Conservation (phyloP, 2,888 invertebrate genomes). For the Clistopyga incitator region DNA sequence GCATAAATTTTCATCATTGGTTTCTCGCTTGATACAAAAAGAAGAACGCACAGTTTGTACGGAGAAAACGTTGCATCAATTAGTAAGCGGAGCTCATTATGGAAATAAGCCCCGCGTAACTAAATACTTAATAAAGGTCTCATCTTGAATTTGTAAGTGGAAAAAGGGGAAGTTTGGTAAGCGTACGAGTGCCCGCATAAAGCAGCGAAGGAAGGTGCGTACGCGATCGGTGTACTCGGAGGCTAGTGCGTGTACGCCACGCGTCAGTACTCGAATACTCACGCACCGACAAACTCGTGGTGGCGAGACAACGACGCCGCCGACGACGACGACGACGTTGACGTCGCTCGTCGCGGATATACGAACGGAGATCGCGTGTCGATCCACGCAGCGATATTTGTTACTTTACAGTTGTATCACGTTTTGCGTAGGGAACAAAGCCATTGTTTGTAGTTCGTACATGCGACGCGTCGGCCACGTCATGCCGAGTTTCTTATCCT, state of each 20-base stretch:
- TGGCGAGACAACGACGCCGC: constrained; percentile 44
- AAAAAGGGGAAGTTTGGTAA: constrained; percentile 50
- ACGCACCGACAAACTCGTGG: constrained; percentile 59
- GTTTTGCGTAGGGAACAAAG: constrained; percentile 81
- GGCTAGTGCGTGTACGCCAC: constrained; percentile 62
- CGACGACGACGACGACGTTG: constrained; percentile 45
- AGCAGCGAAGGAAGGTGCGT: constrained; percentile 25
- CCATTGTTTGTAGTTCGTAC: constrained; percentile 81
- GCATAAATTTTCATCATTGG: not conserved
- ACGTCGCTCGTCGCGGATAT: constrained; percentile 51
- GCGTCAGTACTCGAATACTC: constrained; percentile 64
- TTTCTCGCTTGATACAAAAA: constrained; percentile 1
- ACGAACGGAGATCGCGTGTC: constrained; percentile 81
- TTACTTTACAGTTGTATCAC: constrained; percentile 82
- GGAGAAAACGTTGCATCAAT: constrained; percentile 72
- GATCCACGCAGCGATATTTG: constrained; percentile 82
- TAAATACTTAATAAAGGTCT: constrained; percentile 79
- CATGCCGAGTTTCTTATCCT: constrained; percentile 45
- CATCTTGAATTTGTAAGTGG: constrained; percentile 77
- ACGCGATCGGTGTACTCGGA: constrained; percentile 17
- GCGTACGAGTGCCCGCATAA: constrained; percentile 59
- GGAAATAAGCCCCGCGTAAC: constrained; percentile 76
- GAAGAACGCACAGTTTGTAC: constrained; percentile 42
- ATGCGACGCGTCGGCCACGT: constrained; percentile 73
- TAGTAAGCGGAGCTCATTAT: constrained; percentile 79